Percentiles rank a stretch among this genome's conserved stretches.
Evolutionary conservation across 2,797 vertebrate genomes (phyloP).

Genomic region (Sylvia borin): DNA sequence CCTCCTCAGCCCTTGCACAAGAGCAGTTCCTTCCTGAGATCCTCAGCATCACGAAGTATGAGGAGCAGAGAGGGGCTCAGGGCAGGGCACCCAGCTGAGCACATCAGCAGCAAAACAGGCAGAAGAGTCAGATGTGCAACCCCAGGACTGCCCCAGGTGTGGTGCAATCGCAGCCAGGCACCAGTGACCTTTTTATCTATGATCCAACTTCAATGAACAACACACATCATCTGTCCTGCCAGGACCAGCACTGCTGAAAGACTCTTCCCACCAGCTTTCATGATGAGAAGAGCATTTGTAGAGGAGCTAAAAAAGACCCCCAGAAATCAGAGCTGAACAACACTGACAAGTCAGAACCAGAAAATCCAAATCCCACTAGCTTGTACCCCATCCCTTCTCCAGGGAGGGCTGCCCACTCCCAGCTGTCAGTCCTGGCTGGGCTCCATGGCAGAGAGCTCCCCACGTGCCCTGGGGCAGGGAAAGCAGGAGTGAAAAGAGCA

Average conservation of each 20-base stretch:
- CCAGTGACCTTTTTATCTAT: not conserved
- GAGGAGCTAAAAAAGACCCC: not conserved
- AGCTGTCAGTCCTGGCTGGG: not conserved
- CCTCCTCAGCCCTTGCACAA: not conserved
- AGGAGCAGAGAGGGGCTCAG: not conserved
- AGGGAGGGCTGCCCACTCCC: not conserved
- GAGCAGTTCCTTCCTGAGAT: not conserved
- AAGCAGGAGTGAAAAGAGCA: slow-evolving; percentile 21
- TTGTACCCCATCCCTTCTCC: not conserved
- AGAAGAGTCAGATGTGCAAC: not conserved
- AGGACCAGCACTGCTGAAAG: not conserved
- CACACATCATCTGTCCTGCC: not conserved
- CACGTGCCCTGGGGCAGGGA: not conserved
- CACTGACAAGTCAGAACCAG: not conserved
- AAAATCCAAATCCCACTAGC: not conserved
- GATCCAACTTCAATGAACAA: not conserved
- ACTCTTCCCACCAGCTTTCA: not conserved
- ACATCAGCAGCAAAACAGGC: not conserved
- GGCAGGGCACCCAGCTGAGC: not conserved
- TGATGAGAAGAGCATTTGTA: not conserved
- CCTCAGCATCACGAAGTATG: rapidly evolving
- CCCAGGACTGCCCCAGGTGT: rapidly evolving
- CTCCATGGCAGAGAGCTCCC: not conserved
- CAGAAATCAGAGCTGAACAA: not conserved
- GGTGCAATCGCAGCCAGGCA: not conserved